Evolutionary conservation across 2,888 invertebrate genomes (phyloP), one percentile per base, ranked within the genome.

Genomic region (Lordiphosa andalusiaca): DNA sequence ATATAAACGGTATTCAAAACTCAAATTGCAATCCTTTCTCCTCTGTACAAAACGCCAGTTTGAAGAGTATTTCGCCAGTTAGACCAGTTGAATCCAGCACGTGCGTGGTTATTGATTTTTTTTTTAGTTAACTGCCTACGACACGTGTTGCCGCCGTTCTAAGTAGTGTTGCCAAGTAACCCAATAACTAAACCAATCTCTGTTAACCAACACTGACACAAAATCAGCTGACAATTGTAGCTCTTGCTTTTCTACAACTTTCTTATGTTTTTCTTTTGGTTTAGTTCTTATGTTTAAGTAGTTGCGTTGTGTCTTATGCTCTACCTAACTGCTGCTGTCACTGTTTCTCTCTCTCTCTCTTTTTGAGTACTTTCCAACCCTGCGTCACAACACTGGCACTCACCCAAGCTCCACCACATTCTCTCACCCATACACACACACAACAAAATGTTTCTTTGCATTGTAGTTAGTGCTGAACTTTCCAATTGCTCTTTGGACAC

Each of bases 401-500:
- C 60, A 73, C 63, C 76, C 52, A 39, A 48, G 50, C 50, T 30
- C 40, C 59, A 66, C 48, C 39, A 42, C 4, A 37, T 21, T 30
- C 53, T 53, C 68, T 52, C 33, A 40, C 33, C 23, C 44, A 58
- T 57, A 69, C 39, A 58, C 59, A 69, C 39, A 56, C 53, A 68
- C 58, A 62, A 38, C 58, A 69, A 82, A 69, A 73, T 71, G 72
- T 84, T 86, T 84, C 80, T 82, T 74, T 81, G 71, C 82, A 71
- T 78, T 47, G 87, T 84, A 86, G 86, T 84, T 84, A 84, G 86
- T 85, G 80, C 83, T 85, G 72, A 44, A 77, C 67, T 73, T 81
- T 86, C 78, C 75, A 82, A 83, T 81, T 85, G 69, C 71, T 82
- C 86, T 82, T 82, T 71, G 59, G 16, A 44, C 44, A 44, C 44